These are phyloP conservation scores for Cynodonichthys magdalenae DNA, from an alignment of 2,797 vertebrate species.

Conservation along the genomic window DNA sequence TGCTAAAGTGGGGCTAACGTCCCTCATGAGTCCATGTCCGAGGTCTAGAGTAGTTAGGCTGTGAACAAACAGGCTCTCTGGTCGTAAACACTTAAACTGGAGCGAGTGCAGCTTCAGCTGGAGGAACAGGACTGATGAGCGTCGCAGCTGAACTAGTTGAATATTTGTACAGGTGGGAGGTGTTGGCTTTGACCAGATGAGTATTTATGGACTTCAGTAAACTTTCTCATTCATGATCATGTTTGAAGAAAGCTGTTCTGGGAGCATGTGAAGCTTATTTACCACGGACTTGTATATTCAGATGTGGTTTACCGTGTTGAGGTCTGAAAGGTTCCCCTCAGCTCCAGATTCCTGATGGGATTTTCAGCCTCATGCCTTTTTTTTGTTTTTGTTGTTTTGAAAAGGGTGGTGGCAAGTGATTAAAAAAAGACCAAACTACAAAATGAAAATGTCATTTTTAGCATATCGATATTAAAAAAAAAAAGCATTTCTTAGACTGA, in stretches of 20 bases:
- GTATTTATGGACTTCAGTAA: slow-evolving; percentile 58
- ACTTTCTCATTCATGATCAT: slow-evolving; percentile 36
- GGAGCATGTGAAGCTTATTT: slow-evolving; percentile 67
- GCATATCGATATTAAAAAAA: neutral
- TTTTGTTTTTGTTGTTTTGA: slow-evolving; percentile 46
- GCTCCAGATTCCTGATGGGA: neutral
- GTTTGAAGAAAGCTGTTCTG: slow-evolving; percentile 46
- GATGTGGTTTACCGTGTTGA: neutral
- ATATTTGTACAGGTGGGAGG: neutral
- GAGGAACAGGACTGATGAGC: too few relatives aligned
- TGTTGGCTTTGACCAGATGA: slow-evolving; percentile 50
- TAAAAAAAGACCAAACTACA: slow-evolving; percentile 15
- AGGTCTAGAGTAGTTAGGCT: too few relatives aligned
- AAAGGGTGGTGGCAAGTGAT: slow-evolving; percentile 20
- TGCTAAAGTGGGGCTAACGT: too few relatives aligned
- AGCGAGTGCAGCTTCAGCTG: too few relatives aligned
- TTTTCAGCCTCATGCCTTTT: neutral
- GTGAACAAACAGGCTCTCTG: too few relatives aligned
- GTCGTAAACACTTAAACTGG: too few relatives aligned
- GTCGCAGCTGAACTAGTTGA: too few relatives aligned
- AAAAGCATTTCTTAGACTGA: neutral
- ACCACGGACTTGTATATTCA: slow-evolving; percentile 66
- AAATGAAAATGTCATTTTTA: neutral
- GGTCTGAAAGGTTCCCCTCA: neutral
- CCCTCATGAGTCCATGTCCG: too few relatives aligned